Evolutionary conservation across 1,140 invertebrate species (phyloP).

Genomic region (Nilaparvata lugens): DNA sequence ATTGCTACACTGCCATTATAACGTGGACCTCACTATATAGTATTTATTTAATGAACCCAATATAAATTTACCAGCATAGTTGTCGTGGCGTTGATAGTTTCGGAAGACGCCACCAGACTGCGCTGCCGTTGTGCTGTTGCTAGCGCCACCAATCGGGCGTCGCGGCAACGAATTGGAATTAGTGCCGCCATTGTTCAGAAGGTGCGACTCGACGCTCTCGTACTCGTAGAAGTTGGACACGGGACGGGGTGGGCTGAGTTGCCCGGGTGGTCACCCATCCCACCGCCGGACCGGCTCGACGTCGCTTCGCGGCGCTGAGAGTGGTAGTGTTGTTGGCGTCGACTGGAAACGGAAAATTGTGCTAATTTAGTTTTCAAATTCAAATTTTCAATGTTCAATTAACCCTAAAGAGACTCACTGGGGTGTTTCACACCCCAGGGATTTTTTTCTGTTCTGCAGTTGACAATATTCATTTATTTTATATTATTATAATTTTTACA

Average conservation of each 20-base stretch:
- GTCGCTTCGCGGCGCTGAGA: conserved; percentile 54
- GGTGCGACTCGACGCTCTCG: conserved; percentile 56
- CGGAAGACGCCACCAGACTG: neutral
- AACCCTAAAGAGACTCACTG: too few relatives aligned
- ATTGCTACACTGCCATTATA: too few relatives aligned
- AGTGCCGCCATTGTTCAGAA: conserved; percentile 25
- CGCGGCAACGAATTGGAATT: conserved; percentile 23
- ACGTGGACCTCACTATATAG: too few relatives aligned
- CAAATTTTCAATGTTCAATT: too few relatives aligned
- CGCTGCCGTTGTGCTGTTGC: neutral
- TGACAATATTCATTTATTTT: too few relatives aligned
- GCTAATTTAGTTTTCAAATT: too few relatives aligned
- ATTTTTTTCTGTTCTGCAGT: too few relatives aligned
- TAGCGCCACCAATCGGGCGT: conserved; percentile 3
- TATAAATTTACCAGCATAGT: neutral
- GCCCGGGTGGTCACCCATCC: too few relatives aligned
- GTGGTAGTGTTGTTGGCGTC: conserved; percentile 62
- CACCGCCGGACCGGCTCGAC: too few relatives aligned
- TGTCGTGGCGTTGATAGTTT: neutral
- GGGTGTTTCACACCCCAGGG: too few relatives aligned
- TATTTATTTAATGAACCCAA: neutral
- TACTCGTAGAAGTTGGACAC: conserved; percentile 77
- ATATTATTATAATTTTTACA: too few relatives aligned
- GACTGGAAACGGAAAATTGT: conserved; percentile 42
- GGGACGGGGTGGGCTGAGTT: conserved; percentile 48